Evolutionary conservation across 2,113 vertebrate genomes (phyloP), one percentile per base, ranked within the genome.

Genomic region (Bolborhynchus lineola): DNA sequence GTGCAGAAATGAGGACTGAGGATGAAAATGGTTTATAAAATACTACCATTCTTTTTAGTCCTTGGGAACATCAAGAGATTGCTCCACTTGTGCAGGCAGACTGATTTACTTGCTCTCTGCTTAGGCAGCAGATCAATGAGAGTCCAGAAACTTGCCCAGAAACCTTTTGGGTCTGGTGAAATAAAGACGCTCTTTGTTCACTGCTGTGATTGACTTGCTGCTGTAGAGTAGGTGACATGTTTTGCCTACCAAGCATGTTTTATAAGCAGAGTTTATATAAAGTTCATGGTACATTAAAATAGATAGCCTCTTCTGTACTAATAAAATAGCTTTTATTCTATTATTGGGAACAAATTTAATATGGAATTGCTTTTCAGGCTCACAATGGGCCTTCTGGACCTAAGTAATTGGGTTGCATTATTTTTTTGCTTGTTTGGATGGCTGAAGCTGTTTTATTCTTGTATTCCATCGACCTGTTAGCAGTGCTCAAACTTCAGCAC

Each of bases 161-260:
- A 96, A 93, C 86, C 74, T 84, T 94, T 93, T 75, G 49, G 90
- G 76, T 57, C 90, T 83, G 80, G 29, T 60, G 93, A 39, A 96
- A 95, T 93, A 95, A 93, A 97, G 93, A 24, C 29, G 7, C 68
- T 52, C 94, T 96, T 95, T 96, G 94, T 96, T 96, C 62, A 2
- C 33, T 64, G 95, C 82, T 7, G 0, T 95, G 96, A 94, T 86
- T 96, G 95, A 86, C 93, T 97, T 7, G 7, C 69, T 92, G 88
- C 90, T 93, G 79, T n/a, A 60, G 76, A 86, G 82, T 68, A 90
- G 90, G 95, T 96, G 93, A 96, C 95, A 96, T 83, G 93, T 92
- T 96, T 93, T 96, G 92, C 94, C 95, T 97, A 96, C 95, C 90
- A 96, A 96, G 94, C 72, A 78, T 93, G 92, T 96, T 95, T 96